Percentiles rank a stretch among this genome's conserved stretches.
Evolutionary conservation across 1,140 invertebrate genomes (phyloP).

Genomic region (Microplitis mediator): DNA sequence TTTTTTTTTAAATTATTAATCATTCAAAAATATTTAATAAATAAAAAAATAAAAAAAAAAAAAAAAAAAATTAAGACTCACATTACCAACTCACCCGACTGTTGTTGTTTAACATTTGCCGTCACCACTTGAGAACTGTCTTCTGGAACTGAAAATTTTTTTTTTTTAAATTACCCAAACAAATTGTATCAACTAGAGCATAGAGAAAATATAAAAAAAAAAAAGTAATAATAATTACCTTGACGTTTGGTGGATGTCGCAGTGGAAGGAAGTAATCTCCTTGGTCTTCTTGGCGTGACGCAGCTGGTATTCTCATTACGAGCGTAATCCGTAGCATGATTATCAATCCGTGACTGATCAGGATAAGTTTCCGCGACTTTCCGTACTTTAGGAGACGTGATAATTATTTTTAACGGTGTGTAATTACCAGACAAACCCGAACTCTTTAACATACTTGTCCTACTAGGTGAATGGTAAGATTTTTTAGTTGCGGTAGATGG

Average conservation of each 20-base stretch:
- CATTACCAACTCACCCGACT: constrained; percentile 31
- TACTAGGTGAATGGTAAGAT: constrained; percentile 33
- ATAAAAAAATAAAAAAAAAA: neutral
- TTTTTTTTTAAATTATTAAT: neutral
- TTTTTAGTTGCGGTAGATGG: constrained; percentile 19
- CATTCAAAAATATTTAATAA: too few species aligned
- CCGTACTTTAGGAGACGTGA: constrained; percentile 48
- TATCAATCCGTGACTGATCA: constrained; percentile 11
- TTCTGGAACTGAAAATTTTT: constrained; percentile 7
- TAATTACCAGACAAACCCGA: constrained; percentile 44
- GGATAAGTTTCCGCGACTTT: constrained; percentile 11
- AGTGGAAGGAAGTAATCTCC: neutral
- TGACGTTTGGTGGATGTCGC: too few species aligned
- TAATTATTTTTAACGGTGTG: constrained; percentile 48
- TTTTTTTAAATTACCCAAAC: neutral
- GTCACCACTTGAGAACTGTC: neutral
- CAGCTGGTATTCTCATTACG: neutral
- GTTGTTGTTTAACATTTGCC: constrained; percentile 8
- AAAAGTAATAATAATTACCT: neutral
- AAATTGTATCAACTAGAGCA: neutral
- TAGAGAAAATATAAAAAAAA: neutral
- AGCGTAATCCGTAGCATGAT: constrained; percentile 1
- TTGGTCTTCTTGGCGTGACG: constrained; percentile 25
- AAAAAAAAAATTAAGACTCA: constrained; percentile 23
- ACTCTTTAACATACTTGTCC: constrained; percentile 34